Evolutionary conservation across 2,797 vertebrate species (phyloP), one percentile per base, ranked within the genome.

Genomic region (Danio albolineatus): DNA sequence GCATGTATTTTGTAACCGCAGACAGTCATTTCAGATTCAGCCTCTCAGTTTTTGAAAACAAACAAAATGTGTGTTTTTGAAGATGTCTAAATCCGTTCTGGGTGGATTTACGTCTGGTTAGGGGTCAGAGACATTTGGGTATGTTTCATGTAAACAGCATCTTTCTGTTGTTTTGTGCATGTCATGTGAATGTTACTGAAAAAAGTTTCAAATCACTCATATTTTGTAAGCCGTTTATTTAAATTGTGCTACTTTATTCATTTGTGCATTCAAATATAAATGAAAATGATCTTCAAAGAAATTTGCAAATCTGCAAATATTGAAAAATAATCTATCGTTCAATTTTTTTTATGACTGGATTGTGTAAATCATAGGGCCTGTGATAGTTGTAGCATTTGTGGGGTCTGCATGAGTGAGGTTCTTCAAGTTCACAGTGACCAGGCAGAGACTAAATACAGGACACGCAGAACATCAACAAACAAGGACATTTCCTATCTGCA

Each of bases 211-310:
- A 13, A 67, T 51, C 46, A 51, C 14, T 17, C 12, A 28, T 46
- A 14, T 7, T 59, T 60, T 73, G 43, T 16, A 73, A 73, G 19
- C 2, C 7, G 57, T 62, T 83, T 73, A 75, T 79, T 69, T 79
- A 73, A 74, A 78, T 48, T 13, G 49, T 4, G n/a, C 16, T 43
- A 5, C 49, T 39, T 28, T 54, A 75, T 56, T 70, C 21, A 36
- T 21, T 49, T 74, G 48, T 53, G 17, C 0, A 53, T 64, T 76
- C 17, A 64, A 76, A 43, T 75, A 7, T 0, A 43, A 21, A 54
- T 76, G 46, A 41, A 75, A 64, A 64, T 48, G 4, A 14, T 59
- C 14, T 3, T 17, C 28, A 54, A 19, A n/a, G 3, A 71, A 46
- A 73, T 28, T 1, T 28, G n/a, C n/a, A n/a, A n/a, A n/a, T n/a